Base-by-base conservation (phyloP, 2,888 invertebrate species). In the Drosophila longiperda region DNA sequence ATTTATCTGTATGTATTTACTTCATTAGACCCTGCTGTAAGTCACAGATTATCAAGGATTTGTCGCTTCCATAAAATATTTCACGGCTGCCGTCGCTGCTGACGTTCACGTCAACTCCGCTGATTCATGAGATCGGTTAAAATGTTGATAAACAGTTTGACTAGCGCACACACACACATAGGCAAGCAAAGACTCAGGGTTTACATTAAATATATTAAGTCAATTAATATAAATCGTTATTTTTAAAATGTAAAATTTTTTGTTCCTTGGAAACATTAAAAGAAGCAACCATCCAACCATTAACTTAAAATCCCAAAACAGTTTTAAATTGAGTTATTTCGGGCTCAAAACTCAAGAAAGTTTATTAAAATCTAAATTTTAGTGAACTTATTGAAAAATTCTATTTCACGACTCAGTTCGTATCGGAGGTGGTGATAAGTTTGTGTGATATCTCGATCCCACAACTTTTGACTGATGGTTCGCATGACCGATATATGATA, bases 1-100 rank as follows among this genome's bases (percentile, higher is more conserved):
- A 11, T 20, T 7, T 50, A 9, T 17, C 0, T n/a, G 40, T 52
- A 52, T 73, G 61, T 73, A 63, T 40, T 48, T 48, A 52, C 54
- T 66, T 66, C 34, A 74, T 73, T 70, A 64, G 66, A 57, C 50
- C 38, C 50, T 38, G 53, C 59, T 78, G 65, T 72, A 66, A 75
- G 53, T 54, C 53, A 40, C 17, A 32, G 26, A 20, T 63, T 86
- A 84, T 84, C 83, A 86, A 83, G 83, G 80, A 82, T 83, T 83
- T 57, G 65, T 42, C 60, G 38, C 17, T 33, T 38, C 71, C 62
- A 77, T 85, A 80, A 83, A 83, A 82, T 83, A 85, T 83, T 77
- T 63, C 64, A 48, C 45, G 53, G 65, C 62, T 60, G 52, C 23
- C 33, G 45, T 33, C 49, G 45, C 34, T 34, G 63, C 17, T 15